Base-by-base conservation (phyloP, 1,140 invertebrate genomes). In the Wiebesia pumilae region DNA sequence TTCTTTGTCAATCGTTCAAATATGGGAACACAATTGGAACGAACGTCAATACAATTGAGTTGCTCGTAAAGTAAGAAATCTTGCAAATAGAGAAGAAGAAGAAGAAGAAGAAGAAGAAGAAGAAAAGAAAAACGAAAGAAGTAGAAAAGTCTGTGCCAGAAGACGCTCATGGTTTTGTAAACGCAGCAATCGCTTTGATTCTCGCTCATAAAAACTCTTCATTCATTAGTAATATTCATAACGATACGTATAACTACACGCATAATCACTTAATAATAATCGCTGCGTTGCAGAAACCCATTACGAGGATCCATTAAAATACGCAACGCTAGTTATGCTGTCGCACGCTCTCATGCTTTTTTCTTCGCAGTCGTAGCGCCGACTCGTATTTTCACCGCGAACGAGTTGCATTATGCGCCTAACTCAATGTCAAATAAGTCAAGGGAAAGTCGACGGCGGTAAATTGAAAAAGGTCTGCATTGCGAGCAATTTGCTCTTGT, bases 351-450 rank as follows among this genome's bases (percentile, higher is more conserved):
- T 82, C 43, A 9, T 27, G 14, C 24, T 47, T 67, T 81, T 75
- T 81, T 47, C 16, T 21, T 43, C 30, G 6, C 4, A 2, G 10
- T 27, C 10, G 10, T 43, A 43, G 21, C 35, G 24, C 51, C 78
- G 24, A 80, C 62, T 38, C 62, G 62, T 58, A 82, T 58, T 83
- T 75, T 75, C 47, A 24, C 69, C 27, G 43, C 33, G 30, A 51
- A 16, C 47, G 47, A 79, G 47, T 30, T 35, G 51, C 51, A 40
- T 65, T 78, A 54, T 54, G 47, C 21, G 43, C 43, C 33, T 62
- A 65, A n/a, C 71, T 84, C 73, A 84, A 84, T 84, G 58, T 78
- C 73, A 84, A 62, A 14, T 35, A 40, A 77, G 71, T 54, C 77
- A 35, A 78, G 62, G 82, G 82, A 77, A 84, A 84, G 71, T 62